Evolutionary conservation across 2,113 vertebrate species (phyloP).

Genomic region (Scophthalmus maximus): DNA sequence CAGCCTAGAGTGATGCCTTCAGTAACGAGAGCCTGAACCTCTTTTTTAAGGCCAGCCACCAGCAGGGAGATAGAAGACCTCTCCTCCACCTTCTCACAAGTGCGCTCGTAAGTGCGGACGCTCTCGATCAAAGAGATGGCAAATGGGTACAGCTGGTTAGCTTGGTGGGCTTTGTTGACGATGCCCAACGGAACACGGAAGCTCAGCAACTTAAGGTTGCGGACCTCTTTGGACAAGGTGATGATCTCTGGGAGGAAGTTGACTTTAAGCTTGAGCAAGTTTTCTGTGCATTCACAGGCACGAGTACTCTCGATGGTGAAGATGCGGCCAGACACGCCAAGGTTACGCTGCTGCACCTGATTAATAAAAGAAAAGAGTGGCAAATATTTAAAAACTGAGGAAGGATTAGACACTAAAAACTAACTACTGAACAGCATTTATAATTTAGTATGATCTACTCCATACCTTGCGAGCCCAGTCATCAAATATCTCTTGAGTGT

Average conservation of each 20-base stretch:
- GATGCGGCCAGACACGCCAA: slow-evolving; percentile 96
- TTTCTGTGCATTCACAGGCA: slow-evolving; percentile 91
- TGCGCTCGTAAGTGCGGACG: slow-evolving; percentile 95
- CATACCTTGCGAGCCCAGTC: slow-evolving; percentile 97
- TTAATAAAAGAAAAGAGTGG: background rate
- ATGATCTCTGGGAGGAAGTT: slow-evolving; percentile 99
- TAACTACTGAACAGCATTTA: background rate
- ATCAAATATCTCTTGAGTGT: slow-evolving; percentile 98
- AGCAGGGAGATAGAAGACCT: slow-evolving; percentile 91
- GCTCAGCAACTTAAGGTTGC: slow-evolving; percentile 98
- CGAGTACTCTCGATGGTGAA: slow-evolving; percentile 97
- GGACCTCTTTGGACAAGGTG: slow-evolving; percentile 96
- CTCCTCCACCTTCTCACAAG: slow-evolving; percentile 98
- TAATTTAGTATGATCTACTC: background rate
- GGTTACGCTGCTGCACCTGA: slow-evolving; percentile 93
- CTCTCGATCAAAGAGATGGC: slow-evolving; percentile 99
- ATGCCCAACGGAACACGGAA: slow-evolving; percentile 97
- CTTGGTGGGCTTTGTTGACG: slow-evolving; percentile 99
- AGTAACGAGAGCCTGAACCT: slow-evolving; percentile 94
- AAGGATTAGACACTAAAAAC: background rate
- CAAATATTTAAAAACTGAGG: background rate
- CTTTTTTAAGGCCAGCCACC: slow-evolving; percentile 96
- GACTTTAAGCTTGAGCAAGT: slow-evolving; percentile 95
- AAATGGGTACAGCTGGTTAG: slow-evolving; percentile 97
- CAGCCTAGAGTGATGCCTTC: slow-evolving; percentile 97